Conservation (phyloP, 2,888 invertebrate genomes). For the Epistrophella euchroma region DNA sequence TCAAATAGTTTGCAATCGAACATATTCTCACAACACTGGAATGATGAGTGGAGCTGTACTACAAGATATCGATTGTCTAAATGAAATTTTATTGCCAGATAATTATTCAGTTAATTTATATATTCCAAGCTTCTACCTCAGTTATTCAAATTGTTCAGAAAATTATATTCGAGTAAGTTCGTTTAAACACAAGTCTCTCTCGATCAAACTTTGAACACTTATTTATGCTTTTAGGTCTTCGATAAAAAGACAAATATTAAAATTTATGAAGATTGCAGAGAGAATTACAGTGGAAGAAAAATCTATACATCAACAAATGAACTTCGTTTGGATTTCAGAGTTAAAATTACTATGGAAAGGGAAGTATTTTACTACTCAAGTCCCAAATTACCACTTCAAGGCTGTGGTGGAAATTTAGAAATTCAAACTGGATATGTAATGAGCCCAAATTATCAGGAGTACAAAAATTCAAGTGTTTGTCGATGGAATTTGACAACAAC, state of each 20-base stretch:
- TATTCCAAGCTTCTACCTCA: slow-evolving; percentile 84
- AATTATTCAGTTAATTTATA: slow-evolving; percentile 89
- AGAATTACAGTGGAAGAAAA: not conserved
- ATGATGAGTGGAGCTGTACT: slow-evolving; percentile 84
- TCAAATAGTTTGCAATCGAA: slow-evolving; percentile 81
- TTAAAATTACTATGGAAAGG: fast-evolving
- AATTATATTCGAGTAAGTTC: slow-evolving; percentile 77
- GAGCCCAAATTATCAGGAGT: slow-evolving; percentile 88
- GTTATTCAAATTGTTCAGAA: slow-evolving; percentile 29
- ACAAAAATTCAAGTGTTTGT: slow-evolving; percentile 85
- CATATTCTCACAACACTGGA: slow-evolving; percentile 88
- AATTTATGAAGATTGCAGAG: slow-evolving; percentile 70
- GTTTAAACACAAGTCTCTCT: not conserved
- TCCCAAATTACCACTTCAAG: slow-evolving; percentile 74
- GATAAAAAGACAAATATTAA: slow-evolving; percentile 78
- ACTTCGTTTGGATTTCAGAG: slow-evolving; percentile 76
- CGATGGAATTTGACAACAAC: slow-evolving; percentile 87
- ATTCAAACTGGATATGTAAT: slow-evolving; percentile 83
- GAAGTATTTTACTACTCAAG: slow-evolving; percentile 77
- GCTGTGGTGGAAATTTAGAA: slow-evolving; percentile 80
- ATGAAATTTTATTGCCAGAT: slow-evolving; percentile 87
- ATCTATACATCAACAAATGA: slow-evolving; percentile 77
- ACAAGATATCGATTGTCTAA: slow-evolving; percentile 85
- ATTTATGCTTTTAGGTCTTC: slow-evolving; percentile 76
- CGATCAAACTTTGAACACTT: not conserved